Percentiles rank a stretch among this genome's conserved stretches.
phyloP scores from a whole-genome alignment of 2,888 invertebrate genomes.

The Gnatocerus cornutus region DNA sequence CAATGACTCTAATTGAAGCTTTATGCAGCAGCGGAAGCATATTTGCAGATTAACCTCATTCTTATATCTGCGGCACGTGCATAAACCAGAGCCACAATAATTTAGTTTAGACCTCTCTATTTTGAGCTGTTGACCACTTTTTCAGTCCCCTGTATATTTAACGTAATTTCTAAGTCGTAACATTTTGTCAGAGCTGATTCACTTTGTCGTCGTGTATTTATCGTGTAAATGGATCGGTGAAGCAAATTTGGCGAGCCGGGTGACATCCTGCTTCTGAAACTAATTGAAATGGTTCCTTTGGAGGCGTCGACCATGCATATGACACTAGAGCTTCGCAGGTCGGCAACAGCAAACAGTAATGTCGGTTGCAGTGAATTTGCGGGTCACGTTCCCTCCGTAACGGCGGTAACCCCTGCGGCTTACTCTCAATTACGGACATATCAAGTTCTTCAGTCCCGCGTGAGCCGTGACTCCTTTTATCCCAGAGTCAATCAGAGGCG shows the following conservation, averaged over 20 bases:
- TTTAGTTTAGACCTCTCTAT: too few species aligned
- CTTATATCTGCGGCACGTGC: constrained; percentile 1
- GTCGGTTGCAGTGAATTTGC: constrained; percentile 59
- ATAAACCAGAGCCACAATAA: not conserved
- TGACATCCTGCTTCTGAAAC: constrained; percentile 41
- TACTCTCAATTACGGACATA: constrained; percentile 60
- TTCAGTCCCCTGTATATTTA: too few species aligned
- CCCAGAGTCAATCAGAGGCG: constrained; percentile 41
- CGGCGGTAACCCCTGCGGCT: constrained; percentile 60
- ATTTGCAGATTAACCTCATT: constrained; percentile 12
- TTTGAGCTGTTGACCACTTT: too few species aligned
- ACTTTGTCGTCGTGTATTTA: constrained; percentile 22
- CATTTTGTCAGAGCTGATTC: too few species aligned
- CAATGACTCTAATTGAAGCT: constrained; percentile 42
- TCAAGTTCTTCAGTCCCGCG: constrained; percentile 58
- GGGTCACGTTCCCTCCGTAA: constrained; percentile 59
- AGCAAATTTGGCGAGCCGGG: constrained; percentile 24
- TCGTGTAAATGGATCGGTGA: constrained; percentile 34
- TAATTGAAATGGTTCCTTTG: constrained; percentile 49
- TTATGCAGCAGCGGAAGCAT: constrained; percentile 11
- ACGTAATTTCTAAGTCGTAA: too few species aligned
- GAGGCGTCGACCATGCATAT: constrained; percentile 54
- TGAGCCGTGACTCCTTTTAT: constrained; percentile 54
- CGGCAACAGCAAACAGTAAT: constrained; percentile 47
- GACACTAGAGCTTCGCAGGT: constrained; percentile 51